A percentile compares a stretch with the other conserved stretches of the same genome.
These are phyloP conservation scores for Celastrina argiolus DNA, from an alignment of 2,888 invertebrate genomes.

Conservation along the genomic window DNA sequence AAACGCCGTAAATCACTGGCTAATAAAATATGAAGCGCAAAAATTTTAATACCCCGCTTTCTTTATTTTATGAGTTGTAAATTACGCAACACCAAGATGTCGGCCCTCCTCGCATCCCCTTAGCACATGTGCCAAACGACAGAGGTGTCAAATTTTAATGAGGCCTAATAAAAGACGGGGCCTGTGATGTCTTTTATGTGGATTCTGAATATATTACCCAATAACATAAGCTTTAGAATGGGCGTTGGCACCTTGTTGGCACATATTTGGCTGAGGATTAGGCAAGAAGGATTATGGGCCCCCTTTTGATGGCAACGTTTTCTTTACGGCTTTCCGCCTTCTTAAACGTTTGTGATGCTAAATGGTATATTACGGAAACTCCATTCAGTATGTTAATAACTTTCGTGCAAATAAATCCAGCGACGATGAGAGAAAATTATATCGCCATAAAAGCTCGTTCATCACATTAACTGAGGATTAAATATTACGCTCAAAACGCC, in stretches of 20 bases:
- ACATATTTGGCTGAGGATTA: neutral
- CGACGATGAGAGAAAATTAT: neutral
- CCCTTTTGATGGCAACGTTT: neutral
- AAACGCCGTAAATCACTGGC: neutral
- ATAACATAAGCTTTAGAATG: neutral
- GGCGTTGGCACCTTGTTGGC: neutral
- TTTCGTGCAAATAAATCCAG: neutral
- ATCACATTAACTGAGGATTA: constrained; percentile 13
- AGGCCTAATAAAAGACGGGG: constrained; percentile 35
- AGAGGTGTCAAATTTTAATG: constrained; percentile 49
- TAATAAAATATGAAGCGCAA: neutral
- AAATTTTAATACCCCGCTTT: neutral
- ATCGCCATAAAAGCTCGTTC: neutral
- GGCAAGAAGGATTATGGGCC: neutral
- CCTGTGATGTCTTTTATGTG: neutral
- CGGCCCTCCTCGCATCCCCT: neutral
- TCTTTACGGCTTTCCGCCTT: neutral
- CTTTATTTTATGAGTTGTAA: constrained; percentile 4
- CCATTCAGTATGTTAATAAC: too few species aligned
- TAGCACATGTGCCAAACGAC: constrained; percentile 23
- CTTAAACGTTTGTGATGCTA: neutral
- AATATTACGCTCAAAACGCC: neutral
- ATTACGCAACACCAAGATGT: neutral
- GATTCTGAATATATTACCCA: neutral
- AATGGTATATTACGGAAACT: neutral